Evolutionary conservation across 1,140 invertebrate genomes (phyloP), one percentile per base, ranked within the genome.

Genomic region (Drosophila arawakana): DNA sequence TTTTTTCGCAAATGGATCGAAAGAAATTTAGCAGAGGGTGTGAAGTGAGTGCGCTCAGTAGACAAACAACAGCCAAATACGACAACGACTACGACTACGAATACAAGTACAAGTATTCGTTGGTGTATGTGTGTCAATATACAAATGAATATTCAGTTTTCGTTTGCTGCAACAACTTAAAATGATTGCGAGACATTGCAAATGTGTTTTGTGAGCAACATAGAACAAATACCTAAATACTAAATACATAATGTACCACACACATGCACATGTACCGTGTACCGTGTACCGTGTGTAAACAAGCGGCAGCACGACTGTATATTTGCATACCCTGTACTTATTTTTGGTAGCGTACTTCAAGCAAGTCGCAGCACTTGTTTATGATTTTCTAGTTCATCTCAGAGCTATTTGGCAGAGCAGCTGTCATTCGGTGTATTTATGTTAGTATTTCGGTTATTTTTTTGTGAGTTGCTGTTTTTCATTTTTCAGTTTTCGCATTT

Each of bases 401-500:
- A 30, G 25, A 5, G 25, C 13, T 43, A 10, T 6, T 43, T 47
- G 6, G 5, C 2, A 18, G 18, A 7, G 46, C 18, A 47, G 18
- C 18, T 47, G 7, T 47, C 2, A 3, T 18, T 47, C 46, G 46
- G 5, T 21, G 13, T 30, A 25, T 30, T 30, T 34, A 34, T n/a
- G 10, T n/a, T 46, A n/a, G 10, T 46, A 13, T 5, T 46, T 46
- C n/a, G 43, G 43, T 46, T 46, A 8, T n/a, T 41, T 54, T 68
- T 58, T 47, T 70, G 25, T 67, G 68, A 41, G 57, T 21, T 41
- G 41, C 21, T 65, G 58, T 57, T 72, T 72, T 73, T 65, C 74
- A 66, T 75, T 86, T 83, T 81, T 86, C 35, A 70, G 52, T 70
- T 75, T 71, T 88, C 73, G 79, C 71, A 73, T 73, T 88, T 86